Base-by-base conservation (phyloP, 2,113 vertebrate genomes). In the Nerophis lumbriciformis region DNA sequence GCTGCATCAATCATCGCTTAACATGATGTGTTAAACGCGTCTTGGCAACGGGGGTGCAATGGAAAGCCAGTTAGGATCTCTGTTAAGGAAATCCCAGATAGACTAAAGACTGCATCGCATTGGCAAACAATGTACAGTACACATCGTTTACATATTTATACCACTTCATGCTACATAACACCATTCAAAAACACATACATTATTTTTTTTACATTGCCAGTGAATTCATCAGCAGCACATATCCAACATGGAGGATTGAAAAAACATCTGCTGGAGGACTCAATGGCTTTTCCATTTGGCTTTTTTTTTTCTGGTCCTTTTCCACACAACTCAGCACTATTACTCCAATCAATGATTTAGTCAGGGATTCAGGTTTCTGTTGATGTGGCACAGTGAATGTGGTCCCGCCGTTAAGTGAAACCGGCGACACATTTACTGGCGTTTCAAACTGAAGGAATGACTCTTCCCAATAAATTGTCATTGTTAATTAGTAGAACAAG, bases 201-300 rank as follows among this genome's bases (percentile, higher is more conserved):
- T 21, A 28, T 28, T 28, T 28, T 28, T 47, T 59, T 2, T 69
- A 35, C n/a, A 47, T 37, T 48, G 9, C 15, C 28, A 50, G 12
- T 35, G 14, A 77, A 55, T 15, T 49, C 45, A 38, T 35, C 39
- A 63, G 61, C 52, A 69, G 59, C 48, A 57, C 70, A 53, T 76
- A 69, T 79, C 74, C 60, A 77, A 65, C 63, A 59, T 45, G 51
- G 62, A 55, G 64, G 52, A 72, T 76, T 8, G 35, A 66, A 62
- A 80, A 69, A 78, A 76, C 69, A 79, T 78, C 63, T 79, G 76
- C 35, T 44, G 58, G 5, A 45, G 55, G 59, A 63, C 67, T 28
- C 12, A 6, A 52, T 69, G 55, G 53, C 51, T 69, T 82, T 82
- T 77, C 72, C 64, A 66, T 68, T 66, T 61, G 61, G 52, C 50